A percentile compares a stretch with the other conserved stretches of the same genome.
Conservation (phyloP, 1,140 invertebrate species). For the Ips nitidus region DNA sequence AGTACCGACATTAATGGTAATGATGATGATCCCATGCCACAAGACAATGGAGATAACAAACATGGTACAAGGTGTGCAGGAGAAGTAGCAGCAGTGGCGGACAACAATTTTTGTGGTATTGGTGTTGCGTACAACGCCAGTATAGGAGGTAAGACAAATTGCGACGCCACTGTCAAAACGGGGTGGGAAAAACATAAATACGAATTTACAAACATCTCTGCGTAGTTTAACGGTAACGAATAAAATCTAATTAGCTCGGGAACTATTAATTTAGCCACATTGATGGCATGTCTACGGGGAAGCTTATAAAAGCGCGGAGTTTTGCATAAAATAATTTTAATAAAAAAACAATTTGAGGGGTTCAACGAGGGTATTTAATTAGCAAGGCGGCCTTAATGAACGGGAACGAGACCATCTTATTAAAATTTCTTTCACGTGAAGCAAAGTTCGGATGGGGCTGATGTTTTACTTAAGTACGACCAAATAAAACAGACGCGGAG, state of each 20-base stretch:
- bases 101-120: constrained; percentile 91
- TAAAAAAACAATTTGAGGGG: constrained; percentile 22
- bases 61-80: constrained; percentile 92
- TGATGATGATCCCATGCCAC: constrained; percentile 94
- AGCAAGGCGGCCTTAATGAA: constrained; percentile 16
- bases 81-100: constrained; percentile 89
- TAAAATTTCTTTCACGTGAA: constrained; percentile 17
- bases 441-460: constrained; percentile 6
- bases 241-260: constrained; percentile 9
- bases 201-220: no score
- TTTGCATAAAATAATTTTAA: constrained; percentile 17
- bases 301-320: background rate
- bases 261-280: constrained; percentile 15
- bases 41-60: constrained; percentile 92
- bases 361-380: constrained; percentile 19
- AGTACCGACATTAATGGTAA: constrained; percentile 97
- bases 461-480: constrained; percentile 5
- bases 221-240: background rate
- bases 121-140: constrained; percentile 92
- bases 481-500: constrained; percentile 5
- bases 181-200: no score
- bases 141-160: constrained; percentile 73
- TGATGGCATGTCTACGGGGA: constrained; percentile 10
- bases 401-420: constrained; percentile 17
- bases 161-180: no score